A percentile compares a stretch with the other conserved stretches of the same genome.
Evolutionary conservation across 2,113 vertebrate species (phyloP).

Genomic region (pig (Sus scrofa)): T2T-Sscrofa CM000813.6:152532501-152533000

Average conservation of each 20-base stretch:
- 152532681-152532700: not conserved
- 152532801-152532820: too few species aligned
- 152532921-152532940: too few species aligned
- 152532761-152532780: too few species aligned
- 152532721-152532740: too few species aligned
- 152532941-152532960: not conserved
- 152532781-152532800: too few species aligned
- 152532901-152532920: too few species aligned
- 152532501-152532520: conserved; percentile 98
- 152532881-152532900: too few species aligned
- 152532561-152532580: conserved; percentile 63
- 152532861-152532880: too few species aligned
- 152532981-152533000: conserved; percentile 49
- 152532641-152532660: conserved; percentile 55
- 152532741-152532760: too few species aligned
- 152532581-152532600: conserved; percentile 16
- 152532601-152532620: conserved; percentile 62
- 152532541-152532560: conserved; percentile 94
- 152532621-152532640: conserved; percentile 17
- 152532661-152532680: conserved; percentile 7
- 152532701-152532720: not conserved
- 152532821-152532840: too few species aligned
- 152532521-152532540: conserved; percentile 97
- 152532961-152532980: conserved; percentile 47
- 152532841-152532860: too few species aligned